Evolutionary conservation across 53 echinoderm and acorn worm species (phyloP).

Genomic region (Holothuria leucospilota): DNA sequence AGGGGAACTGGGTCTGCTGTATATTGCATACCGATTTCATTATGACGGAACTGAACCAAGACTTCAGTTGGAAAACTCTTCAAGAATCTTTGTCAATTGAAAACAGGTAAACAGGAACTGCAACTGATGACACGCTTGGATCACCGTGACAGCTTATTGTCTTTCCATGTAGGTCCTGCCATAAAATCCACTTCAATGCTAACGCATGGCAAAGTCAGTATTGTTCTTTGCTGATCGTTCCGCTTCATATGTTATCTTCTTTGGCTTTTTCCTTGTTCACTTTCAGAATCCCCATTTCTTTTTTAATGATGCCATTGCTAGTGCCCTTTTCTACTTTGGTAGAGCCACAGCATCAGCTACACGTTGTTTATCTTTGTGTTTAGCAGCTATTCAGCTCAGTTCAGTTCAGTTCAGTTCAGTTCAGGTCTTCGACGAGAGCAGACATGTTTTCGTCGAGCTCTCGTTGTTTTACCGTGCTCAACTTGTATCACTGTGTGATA

Average conservation of each 20-base stretch:
- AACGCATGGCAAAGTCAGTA: conserved; percentile 23
- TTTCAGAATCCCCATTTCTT: conserved; percentile 50
- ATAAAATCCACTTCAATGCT: conserved; percentile 40
- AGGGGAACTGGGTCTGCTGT: conserved; percentile 33
- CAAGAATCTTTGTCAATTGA: neutral
- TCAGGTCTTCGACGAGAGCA: too few species aligned
- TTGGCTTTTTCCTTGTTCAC: conserved; percentile 44
- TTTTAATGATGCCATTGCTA: conserved; percentile 17
- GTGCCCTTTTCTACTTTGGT: conserved; percentile 40
- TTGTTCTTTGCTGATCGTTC: neutral
- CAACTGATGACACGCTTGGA: neutral
- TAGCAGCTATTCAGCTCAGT: too few species aligned
- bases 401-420: too few species aligned
- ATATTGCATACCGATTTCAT: conserved; percentile 42
- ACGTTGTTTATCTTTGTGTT: conserved; percentile 12
- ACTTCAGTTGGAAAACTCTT: conserved; percentile 35
- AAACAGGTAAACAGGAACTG: conserved; percentile 38
- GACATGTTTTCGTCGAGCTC: too few species aligned
- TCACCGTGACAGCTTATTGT: conserved; percentile 34
- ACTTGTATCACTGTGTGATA: too few species aligned
- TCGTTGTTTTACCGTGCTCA: too few species aligned
- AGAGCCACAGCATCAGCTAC: conserved; percentile 14
- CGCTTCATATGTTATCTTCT: conserved; percentile 1
- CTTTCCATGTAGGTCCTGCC: conserved; percentile 34
- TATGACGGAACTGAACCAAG: conserved; percentile 40